These are phyloP conservation scores for Vespertilio murinus DNA, from an alignment of 2,797 vertebrate genomes.

Conservation along the genomic window DNA sequence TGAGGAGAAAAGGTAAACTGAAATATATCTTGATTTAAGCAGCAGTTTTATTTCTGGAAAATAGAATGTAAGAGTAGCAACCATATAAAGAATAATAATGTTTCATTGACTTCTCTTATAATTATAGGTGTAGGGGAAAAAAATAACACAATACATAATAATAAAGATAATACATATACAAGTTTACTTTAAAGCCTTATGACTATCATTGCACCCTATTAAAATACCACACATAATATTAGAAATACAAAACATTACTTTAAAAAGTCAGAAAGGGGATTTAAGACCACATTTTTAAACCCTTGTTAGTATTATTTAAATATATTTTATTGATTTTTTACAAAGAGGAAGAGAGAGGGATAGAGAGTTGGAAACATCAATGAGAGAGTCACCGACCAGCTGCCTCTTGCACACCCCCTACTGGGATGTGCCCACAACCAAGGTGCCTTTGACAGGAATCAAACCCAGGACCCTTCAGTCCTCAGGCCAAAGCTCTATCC, in stretches of 20 bases:
- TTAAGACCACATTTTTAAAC: background rate
- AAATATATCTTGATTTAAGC: conserved; percentile 21
- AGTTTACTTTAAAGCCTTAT: conserved; percentile 12
- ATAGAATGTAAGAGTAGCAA: background rate
- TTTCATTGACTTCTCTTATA: conserved; percentile 31
- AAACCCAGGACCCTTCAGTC: no score
- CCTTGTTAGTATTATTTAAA: background rate
- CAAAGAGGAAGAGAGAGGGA: no score
- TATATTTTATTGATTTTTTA: no score
- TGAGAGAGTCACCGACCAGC: no score
- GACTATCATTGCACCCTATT: background rate
- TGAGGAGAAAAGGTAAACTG: background rate
- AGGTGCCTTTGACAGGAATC: no score
- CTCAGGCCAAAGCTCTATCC: no score
- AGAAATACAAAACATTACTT: conserved; percentile 4
- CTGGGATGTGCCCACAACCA: no score
- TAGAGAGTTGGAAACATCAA: no score
- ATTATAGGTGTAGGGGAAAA: background rate
- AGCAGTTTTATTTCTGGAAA: conserved; percentile 44
- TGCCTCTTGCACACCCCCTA: no score
- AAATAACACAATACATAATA: background rate
- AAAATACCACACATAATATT: background rate
- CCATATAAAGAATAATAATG: background rate
- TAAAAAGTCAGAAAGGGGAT: background rate
- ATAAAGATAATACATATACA: background rate